phyloP scores from a whole-genome alignment of 2,888 invertebrate species.

The Scaptomyza polygonia region DNA sequence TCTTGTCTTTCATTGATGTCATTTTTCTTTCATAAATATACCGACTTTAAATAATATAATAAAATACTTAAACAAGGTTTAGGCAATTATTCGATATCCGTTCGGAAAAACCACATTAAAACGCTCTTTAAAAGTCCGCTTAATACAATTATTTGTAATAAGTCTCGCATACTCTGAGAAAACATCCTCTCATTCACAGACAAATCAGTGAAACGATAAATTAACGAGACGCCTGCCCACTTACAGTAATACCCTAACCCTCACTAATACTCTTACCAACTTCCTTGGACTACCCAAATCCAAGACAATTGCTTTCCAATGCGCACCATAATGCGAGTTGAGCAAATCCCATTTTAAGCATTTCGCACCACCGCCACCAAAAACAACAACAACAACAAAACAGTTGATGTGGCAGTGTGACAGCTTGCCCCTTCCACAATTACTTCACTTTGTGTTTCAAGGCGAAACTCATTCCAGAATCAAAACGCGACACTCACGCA shows the following conservation, averaged over 20 bases:
- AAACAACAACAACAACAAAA: conserved; percentile 20
- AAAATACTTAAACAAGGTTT: no score
- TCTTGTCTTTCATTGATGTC: no score
- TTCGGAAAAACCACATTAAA: neutral
- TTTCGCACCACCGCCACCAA: conserved; percentile 59
- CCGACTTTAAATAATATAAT: no score
- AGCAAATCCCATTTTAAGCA: conserved; percentile 69
- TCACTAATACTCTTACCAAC: neutral
- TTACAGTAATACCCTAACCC: conserved; percentile 58
- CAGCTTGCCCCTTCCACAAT: conserved; percentile 22
- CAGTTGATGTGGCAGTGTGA: conserved; percentile 9
- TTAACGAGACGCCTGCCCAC: conserved; percentile 63
- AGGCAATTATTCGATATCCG: neutral
- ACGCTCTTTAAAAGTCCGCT: conserved; percentile 16
- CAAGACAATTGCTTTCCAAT: conserved; percentile 82
- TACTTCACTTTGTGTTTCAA: conserved; percentile 13
- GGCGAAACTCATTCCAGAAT: conserved; percentile 51
- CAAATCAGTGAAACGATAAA: conserved; percentile 78
- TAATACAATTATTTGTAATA: conserved; percentile 39
- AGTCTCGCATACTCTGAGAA: conserved; percentile 7
- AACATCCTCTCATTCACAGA: conserved; percentile 29
- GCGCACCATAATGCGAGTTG: conserved; percentile 40
- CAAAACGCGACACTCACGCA: conserved; percentile 76
- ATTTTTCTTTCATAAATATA: no score
- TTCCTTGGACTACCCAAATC: conserved; percentile 58